Percentiles rank a stretch among this genome's conserved stretches.
Evolutionary conservation across 2,888 invertebrate species (phyloP).

Genomic region (Lochmaea capreae): DNA sequence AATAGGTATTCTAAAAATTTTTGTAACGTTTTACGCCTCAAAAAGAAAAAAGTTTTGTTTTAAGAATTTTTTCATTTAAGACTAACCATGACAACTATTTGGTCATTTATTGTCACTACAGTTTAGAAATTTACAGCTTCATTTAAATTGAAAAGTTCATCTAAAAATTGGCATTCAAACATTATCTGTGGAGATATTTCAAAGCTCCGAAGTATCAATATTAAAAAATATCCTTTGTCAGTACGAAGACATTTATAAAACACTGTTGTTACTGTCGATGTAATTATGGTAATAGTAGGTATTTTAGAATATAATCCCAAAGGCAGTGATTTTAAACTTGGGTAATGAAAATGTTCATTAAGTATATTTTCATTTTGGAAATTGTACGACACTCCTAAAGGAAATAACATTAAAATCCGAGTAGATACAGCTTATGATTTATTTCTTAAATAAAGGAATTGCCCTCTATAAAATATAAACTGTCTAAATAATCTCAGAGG

Average conservation of each 20-base stretch:
- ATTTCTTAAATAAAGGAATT: constrained; percentile 33
- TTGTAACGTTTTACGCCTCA: no score
- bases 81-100: no score
- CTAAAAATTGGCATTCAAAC: no score
- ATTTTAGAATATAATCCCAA: constrained; percentile 12
- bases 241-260: neutral
- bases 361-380: constrained; percentile 33
- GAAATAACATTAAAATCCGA: constrained; percentile 31
- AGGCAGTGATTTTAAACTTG: constrained; percentile 10
- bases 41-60: no score
- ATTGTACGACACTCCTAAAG: constrained; percentile 26
- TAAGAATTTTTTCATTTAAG: no score
- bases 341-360: constrained; percentile 32
- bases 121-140: no score
- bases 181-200: no score
- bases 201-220: no score
- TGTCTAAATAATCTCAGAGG: constrained; percentile 26
- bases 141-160: no score
- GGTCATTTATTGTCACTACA: no score
- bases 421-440: constrained; percentile 31
- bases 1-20: no score
- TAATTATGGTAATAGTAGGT: constrained; percentile 1
- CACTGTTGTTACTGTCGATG: neutral
- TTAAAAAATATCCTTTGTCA: no score
- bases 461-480: constrained; percentile 31